Evolutionary conservation across 2,888 invertebrate species (phyloP), one percentile per base, ranked within the genome.

Genomic region (Phaedon cochleariae): DNA sequence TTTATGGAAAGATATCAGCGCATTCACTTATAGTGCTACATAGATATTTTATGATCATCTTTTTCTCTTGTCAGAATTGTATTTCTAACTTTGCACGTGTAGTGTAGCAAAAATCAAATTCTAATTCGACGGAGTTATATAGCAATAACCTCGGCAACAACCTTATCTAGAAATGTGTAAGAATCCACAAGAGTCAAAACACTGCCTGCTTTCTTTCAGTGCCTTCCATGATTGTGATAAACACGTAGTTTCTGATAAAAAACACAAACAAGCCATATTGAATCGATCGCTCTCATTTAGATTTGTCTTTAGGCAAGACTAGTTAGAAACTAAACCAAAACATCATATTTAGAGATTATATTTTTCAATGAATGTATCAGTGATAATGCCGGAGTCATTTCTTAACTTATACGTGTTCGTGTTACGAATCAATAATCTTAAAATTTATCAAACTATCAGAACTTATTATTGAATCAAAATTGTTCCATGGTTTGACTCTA

Each of bases 341-440:
- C 37, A 20, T 12, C 9, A 5, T 10, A 54, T 54, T 29, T 10
- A 46, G 20, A 9, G 7, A 46, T 18, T 5, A 12, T 17, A 22
- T 15, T 48, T 31, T 53, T 26, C 10, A 22, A 54, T 21, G 22
- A 21, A 1, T 26, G 22, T n/a, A 0, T 20, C 41, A 20, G 59
- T 54, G 54, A 64, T 63, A 63, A 63, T 64, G 64, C 15, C 22
- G 17, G 22, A 22, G n/a, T 18, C 17, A 18, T 6, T n/a, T 53
- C 29, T 29, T 34, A 21, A 46, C 31, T 26, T 20, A 15, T 41
- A 57, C n/a, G n/a, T n/a, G n/a, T n/a, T n/a, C 46, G 17, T 34
- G 31, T 17, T 5, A 53, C 59, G 48, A 31, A 58, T 10, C n/a
- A n/a, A n/a, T 4, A 6, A 34, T n/a, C 22, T 17, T 5, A 54